Conservation (phyloP, 1,140 invertebrate species). For the Lerema accius region DNA sequence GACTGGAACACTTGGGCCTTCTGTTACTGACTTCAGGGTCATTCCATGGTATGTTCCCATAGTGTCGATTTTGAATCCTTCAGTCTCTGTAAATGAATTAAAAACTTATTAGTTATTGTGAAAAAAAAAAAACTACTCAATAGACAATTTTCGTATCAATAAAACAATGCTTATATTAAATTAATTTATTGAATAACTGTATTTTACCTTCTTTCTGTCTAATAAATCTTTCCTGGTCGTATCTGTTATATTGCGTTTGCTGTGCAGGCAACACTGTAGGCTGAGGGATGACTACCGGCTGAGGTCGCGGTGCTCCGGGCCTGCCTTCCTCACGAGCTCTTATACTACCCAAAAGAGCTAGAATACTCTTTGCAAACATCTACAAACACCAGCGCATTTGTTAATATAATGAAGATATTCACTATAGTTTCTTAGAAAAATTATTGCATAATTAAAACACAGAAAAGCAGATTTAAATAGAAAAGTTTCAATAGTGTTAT, state of each 20-base stretch:
- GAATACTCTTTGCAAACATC: conserved; percentile 96
- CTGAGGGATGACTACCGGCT: conserved; percentile 87
- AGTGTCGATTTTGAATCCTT: conserved; percentile 99
- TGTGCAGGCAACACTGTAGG: conserved; percentile 85
- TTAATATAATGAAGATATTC: no score
- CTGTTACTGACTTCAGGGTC: conserved; percentile 98
- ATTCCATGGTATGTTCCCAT: conserved; percentile 99
- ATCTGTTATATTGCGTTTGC: conserved; percentile 96
- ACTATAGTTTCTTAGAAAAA: no score
- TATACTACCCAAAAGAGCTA: conserved; percentile 95
- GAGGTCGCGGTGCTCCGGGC: conserved; percentile 83
- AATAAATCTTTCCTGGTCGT: conserved; percentile 98
- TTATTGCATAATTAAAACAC: no score
- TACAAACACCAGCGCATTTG: conserved; percentile 59
- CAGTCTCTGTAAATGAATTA: conserved; percentile 88
- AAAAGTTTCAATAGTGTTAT: no score
- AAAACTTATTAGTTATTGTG: not conserved
- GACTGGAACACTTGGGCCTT: conserved; percentile 87
- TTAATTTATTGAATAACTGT: no score
- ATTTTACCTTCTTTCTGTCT: conserved; percentile 90
- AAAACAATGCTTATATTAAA: no score
- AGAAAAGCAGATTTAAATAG: no score
- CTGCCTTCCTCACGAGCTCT: conserved; percentile 96
- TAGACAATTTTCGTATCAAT: no score
- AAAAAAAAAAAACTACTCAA: not conserved